A percentile compares a stretch with the other conserved stretches of the same genome.
These are phyloP conservation scores for Rhodinocichla rosea DNA, from an alignment of 2,113 vertebrate species.

Conservation along the genomic window DNA sequence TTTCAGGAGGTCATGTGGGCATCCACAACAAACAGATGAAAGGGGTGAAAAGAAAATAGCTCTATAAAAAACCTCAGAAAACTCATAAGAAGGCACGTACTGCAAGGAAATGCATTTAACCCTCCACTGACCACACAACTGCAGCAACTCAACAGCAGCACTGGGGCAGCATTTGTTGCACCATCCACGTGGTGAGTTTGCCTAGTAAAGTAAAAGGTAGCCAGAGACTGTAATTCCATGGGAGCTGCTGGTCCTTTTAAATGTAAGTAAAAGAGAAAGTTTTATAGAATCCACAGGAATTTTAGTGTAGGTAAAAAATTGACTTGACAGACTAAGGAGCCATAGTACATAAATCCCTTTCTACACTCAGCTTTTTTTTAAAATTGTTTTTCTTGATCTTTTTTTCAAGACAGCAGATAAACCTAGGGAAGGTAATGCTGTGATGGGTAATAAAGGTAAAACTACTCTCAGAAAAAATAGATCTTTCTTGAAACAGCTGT, in stretches of 20 bases:
- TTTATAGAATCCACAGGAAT: neutral
- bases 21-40: slow-evolving; percentile 19
- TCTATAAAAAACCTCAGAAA: neutral
- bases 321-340: neutral
- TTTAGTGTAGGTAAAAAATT: neutral
- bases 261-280: neutral
- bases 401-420: neutral
- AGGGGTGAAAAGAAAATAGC: slow-evolving; percentile 15
- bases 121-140: neutral
- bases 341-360: neutral
- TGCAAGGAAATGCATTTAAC: neutral
- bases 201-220: neutral
- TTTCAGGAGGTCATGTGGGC: slow-evolving; percentile 35
- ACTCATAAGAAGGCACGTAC: neutral
- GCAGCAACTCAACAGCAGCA: neutral
- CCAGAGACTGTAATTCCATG: neutral
- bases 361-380: neutral
- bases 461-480: neutral
- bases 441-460: neutral
- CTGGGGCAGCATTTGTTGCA: neutral
- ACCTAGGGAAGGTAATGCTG: neutral
- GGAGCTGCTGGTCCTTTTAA: neutral
- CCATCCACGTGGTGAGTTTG: neutral
- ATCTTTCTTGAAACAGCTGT: neutral
- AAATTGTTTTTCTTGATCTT: neutral